These are phyloP conservation scores for Phyllotreta cruciferae DNA, from an alignment of 2,888 invertebrate species.

Conservation along the genomic window DNA sequence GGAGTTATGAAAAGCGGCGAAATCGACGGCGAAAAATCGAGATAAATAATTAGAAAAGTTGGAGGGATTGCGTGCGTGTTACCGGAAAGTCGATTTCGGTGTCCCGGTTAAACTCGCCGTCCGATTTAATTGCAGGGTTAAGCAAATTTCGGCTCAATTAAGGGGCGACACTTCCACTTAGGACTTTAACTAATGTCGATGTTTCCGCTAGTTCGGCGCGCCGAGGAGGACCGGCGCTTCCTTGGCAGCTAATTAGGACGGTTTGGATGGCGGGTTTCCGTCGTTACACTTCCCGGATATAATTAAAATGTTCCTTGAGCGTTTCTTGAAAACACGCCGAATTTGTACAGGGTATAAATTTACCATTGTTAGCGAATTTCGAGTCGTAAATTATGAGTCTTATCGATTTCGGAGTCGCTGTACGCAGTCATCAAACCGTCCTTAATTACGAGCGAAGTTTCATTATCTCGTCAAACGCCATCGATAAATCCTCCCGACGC, in stretches of 20 bases:
- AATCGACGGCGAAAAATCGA: too few species aligned
- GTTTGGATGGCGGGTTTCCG: too few species aligned
- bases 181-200: conserved; percentile 29
- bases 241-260: conserved; percentile 27
- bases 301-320: too few species aligned
- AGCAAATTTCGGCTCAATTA: conserved; percentile 34
- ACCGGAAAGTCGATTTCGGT: conserved; percentile 13
- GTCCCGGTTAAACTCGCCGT: conserved; percentile 30
- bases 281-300: too few species aligned
- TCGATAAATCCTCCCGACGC: conserved; percentile 22
- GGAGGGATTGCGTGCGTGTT: not conserved
- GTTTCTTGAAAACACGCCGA: too few species aligned
- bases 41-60: not conserved
- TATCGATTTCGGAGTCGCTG: not conserved
- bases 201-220: conserved; percentile 27
- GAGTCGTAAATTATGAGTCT: too few species aligned
- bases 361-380: too few species aligned
- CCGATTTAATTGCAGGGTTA: conserved; percentile 34
- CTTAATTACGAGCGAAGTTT: conserved; percentile 25
- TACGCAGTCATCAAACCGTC: conserved; percentile 17
- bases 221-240: conserved; percentile 11
- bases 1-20: too few species aligned
- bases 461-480: conserved; percentile 28
- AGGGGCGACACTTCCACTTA: conserved; percentile 33
- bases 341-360: too few species aligned